Evolutionary conservation across 2,113 vertebrate species (phyloP), one percentile per base, ranked within the genome.

Genomic region (Chrysemys picta): DNA sequence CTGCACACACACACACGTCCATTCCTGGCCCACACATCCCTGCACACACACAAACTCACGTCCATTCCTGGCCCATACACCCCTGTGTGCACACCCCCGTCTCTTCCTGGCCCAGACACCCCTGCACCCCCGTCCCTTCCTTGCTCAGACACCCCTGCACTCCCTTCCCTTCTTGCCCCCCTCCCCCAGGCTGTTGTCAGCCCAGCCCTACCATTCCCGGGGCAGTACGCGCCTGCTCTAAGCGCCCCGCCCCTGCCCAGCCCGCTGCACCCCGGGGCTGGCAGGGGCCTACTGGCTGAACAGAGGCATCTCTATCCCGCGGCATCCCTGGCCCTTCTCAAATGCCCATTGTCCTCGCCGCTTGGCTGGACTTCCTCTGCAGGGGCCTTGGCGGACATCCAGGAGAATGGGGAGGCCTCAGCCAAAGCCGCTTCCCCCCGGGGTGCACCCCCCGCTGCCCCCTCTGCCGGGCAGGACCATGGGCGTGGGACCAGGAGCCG

Each of bases 11-110:
- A 57, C 56, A 52, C 54, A 3, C 16, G 17, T 27, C 24, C 57
- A 27, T 62, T 62, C 27, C 27, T 31, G 5, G 2, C 27, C 57
- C 29, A 31, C 12, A 62, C 29, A 14, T 11, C 5, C 57, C 25
- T 29, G 4, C 25, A 2, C 56, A 24, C 56, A 57, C 19, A 54
- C 8, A 8, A 22, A 8, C 54, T 9, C 4, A n/a, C 25, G 10
- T 27, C 56, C 56, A 25, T 5, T 57, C 57, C 27, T 3, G 3
- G 4, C 27, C 57, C 10, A 27, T 11, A 59, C 57, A 12, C 25
- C 57, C 27, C 25, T 27, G 59, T 1, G 14, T 13, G 9, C 10
- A 3, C 49, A 49, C 27, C 1, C 4, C 25, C 4, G 4, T 5
- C 24, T 10, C 27, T 31, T 59, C 57, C 57, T 14, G 1, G 4